Conservation (phyloP, 2,113 vertebrate genomes). For the Actinemys pallida region DNA sequence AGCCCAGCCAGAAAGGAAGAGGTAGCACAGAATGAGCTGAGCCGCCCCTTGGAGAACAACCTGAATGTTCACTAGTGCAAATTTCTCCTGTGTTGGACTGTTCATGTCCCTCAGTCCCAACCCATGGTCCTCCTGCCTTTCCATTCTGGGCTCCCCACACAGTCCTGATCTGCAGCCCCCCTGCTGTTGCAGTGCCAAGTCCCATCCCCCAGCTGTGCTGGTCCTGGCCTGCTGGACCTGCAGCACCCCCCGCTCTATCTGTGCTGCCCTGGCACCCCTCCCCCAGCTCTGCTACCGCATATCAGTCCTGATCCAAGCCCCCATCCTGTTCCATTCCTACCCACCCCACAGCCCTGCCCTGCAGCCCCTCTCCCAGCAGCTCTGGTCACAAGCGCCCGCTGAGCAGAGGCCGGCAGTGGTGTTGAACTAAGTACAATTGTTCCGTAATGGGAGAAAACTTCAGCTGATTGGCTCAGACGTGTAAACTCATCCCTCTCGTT, state of each 20-base stretch:
- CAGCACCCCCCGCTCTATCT: neutral
- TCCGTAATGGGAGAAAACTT: neutral
- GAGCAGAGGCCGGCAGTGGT: too few relatives aligned
- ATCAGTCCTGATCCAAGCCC: too few relatives aligned
- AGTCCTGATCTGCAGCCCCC: neutral
- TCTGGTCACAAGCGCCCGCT: too few relatives aligned
- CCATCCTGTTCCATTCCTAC: too few relatives aligned
- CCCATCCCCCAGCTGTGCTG: too few relatives aligned
- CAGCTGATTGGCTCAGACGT: fast-evolving
- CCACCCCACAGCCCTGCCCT: neutral
- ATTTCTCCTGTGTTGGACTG: neutral
- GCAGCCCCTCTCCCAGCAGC: neutral
- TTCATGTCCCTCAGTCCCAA: neutral
- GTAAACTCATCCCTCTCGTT: neutral
- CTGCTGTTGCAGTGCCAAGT: too few relatives aligned
- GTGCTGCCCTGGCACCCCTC: neutral
- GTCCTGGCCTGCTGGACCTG: too few relatives aligned
- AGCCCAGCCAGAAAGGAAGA: too few relatives aligned
- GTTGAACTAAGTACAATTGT: too few relatives aligned
- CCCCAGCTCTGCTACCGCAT: neutral
- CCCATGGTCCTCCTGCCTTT: too few relatives aligned
- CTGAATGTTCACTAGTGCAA: neutral
- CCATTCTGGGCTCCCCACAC: too few relatives aligned
- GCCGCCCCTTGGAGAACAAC: neutral
- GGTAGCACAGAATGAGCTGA: too few relatives aligned